Conservation (phyloP, 1,140 invertebrate genomes). For the Ceratosolen fusciceps region DNA sequence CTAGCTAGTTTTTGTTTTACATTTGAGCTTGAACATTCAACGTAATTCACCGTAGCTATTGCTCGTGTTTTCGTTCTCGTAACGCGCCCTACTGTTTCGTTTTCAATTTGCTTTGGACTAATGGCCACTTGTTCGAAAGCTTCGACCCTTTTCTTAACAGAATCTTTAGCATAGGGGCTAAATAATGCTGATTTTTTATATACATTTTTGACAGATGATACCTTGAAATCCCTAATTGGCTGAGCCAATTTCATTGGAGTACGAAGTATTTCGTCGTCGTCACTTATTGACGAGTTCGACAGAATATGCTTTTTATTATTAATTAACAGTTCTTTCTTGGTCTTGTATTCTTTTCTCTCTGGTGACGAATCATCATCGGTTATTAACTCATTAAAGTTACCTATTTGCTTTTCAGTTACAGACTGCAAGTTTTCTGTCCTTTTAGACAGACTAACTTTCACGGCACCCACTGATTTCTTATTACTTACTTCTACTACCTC, state of each 20-base stretch:
- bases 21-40: conserved; percentile 33
- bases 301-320: conserved; percentile 35
- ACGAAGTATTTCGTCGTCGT: conserved; percentile 56
- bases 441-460: not conserved
- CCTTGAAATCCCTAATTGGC: conserved; percentile 19
- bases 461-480: not conserved
- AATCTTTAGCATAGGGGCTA: conserved; percentile 75
- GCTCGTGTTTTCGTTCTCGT: conserved; percentile 70
- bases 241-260: conserved; percentile 48
- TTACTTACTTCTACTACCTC: conserved; percentile 10
- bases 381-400: conserved; percentile 58
- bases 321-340: conserved; percentile 42
- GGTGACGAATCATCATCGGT: conserved; percentile 68
- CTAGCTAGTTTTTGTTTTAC: conserved; percentile 59
- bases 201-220: conserved; percentile 12
- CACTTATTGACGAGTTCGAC: conserved; percentile 51
- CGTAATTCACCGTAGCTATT: conserved; percentile 50
- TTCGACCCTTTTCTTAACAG: conserved; percentile 76
- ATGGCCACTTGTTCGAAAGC: conserved; percentile 74
- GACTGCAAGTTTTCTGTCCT: not conserved
- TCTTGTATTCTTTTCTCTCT: conserved; percentile 52
- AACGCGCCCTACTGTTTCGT: conserved; percentile 55
- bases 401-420: conserved; percentile 19
- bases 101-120: conserved; percentile 56
- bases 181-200: conserved; percentile 64